Conservation (phyloP, 2,888 invertebrate genomes). For the Cyrtodaria siliqua region DNA sequence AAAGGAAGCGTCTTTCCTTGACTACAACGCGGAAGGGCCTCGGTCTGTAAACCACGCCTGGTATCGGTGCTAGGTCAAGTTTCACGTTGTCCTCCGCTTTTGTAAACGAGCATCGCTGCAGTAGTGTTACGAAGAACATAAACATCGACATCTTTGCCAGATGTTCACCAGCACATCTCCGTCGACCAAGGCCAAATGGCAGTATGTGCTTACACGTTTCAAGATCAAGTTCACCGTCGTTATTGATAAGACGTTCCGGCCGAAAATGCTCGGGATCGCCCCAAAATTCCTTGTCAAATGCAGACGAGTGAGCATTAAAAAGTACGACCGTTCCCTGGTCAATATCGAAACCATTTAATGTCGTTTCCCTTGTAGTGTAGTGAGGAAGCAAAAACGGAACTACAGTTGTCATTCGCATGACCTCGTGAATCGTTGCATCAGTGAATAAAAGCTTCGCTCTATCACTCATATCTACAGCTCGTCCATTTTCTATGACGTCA, state of each 20-base stretch:
- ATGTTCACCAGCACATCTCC: conserved; percentile 13
- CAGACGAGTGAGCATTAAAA: conserved; percentile 36
- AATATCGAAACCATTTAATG: conserved; percentile 49
- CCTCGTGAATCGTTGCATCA: conserved; percentile 67
- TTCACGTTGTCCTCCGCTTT: no score
- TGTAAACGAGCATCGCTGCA: no score
- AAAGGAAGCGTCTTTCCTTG: no score
- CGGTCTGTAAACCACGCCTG: no score
- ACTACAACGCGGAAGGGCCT: no score
- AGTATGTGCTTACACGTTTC: conserved; percentile 12
- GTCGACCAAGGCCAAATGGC: conserved; percentile 19
- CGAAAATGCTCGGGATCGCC: conserved; percentile 49
- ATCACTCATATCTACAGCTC: conserved; percentile 51
- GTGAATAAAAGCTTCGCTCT: conserved; percentile 55
- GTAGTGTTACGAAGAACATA: no score
- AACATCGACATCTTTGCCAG: conserved; percentile 10
- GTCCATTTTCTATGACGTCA: conserved; percentile 50
- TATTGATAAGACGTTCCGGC: conserved; percentile 43
- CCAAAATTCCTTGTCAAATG: conserved; percentile 45
- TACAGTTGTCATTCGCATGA: conserved; percentile 56
- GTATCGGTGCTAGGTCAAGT: no score
- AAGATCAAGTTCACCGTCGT: conserved; percentile 13
- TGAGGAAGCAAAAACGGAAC: conserved; percentile 71
- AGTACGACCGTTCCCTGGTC: conserved; percentile 54
- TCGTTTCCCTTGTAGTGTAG: conserved; percentile 49